Base-by-base conservation (phyloP, 2,113 vertebrate species). In the Malurus cyaneus region DNA sequence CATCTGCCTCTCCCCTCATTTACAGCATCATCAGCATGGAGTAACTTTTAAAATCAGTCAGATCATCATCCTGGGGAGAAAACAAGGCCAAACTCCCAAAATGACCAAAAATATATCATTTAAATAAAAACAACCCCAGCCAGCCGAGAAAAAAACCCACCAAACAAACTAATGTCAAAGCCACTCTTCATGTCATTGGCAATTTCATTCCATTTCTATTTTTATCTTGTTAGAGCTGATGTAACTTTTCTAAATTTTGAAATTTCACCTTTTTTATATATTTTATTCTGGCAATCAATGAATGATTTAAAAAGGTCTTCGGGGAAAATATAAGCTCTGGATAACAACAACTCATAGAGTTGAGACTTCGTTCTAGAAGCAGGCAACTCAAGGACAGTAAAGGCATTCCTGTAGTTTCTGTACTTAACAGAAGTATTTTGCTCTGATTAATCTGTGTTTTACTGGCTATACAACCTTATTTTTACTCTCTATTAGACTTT, bases 101-200 rank as follows among this genome's bases (percentile, higher is more conserved):
- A 39, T 12, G 59, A 66, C 4, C 0, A 47, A 74, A 67, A 60
- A 47, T 15, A 41, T 5, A 41, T 25, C 5, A 36, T 20, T 46
- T 6, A 18, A 42, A 76, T 49, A 56, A 31, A n/a, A 39, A 0
- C 0, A 65, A n/a, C 3, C 2, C 28, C 0, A 1, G 56, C 8
- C 15, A 46, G 39, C 6, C 14, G 28, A 34, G 11, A 25, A 53
- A 36, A 74, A 50, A 53, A 8, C 2, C 17, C 1, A 18, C 1
- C 3, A 39, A 61, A 23, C 2, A 6, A 66, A 47, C 59, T 31
- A 29, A 61, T 34, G 28, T n/a, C 57, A 60, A 21, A 14, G 8
- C 11, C 31, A 61, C 0, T 44, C 6, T 14, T 76, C 2, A 18
- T 70, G 44, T 57, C 3, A 50, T 21, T n/a, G 14, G 24, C 77